Evolutionary conservation across 2,113 vertebrate species (phyloP).

Genomic region (Melanocharis versteri): DNA sequence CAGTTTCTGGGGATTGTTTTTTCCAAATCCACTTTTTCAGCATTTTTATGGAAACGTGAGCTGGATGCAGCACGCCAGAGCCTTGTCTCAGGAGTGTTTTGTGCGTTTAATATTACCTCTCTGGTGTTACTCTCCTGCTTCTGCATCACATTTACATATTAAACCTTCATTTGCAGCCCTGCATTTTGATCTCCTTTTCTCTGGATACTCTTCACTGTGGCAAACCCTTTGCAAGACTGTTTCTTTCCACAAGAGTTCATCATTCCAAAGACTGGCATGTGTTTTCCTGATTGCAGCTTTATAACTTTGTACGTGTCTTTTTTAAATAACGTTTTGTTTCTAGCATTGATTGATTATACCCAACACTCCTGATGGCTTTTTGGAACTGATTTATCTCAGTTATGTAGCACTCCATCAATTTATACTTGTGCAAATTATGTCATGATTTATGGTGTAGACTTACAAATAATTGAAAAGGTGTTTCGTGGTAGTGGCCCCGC

Average conservation of each 20-base stretch:
- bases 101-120: neutral
- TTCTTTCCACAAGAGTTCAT: neutral
- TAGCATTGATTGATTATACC: neutral
- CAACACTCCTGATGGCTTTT: neutral
- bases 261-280: neutral
- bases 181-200: neutral
- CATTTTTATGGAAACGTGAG: neutral
- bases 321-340: neutral
- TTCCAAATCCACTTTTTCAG: neutral
- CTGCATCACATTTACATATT: neutral
- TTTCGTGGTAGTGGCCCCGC: neutral
- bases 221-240: neutral
- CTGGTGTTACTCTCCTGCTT: neutral
- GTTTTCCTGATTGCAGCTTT: neutral
- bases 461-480: neutral
- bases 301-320: neutral
- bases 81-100: neutral
- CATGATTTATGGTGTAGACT: neutral
- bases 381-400: neutral
- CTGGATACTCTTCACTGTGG: neutral
- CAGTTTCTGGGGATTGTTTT: neutral
- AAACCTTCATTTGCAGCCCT: neutral
- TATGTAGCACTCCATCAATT: neutral
- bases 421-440: neutral
- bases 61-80: neutral